Percentiles rank a stretch among this genome's conserved stretches.
phyloP scores from a whole-genome alignment of 2,888 invertebrate species.

The Sphecodes monilicornis region DNA sequence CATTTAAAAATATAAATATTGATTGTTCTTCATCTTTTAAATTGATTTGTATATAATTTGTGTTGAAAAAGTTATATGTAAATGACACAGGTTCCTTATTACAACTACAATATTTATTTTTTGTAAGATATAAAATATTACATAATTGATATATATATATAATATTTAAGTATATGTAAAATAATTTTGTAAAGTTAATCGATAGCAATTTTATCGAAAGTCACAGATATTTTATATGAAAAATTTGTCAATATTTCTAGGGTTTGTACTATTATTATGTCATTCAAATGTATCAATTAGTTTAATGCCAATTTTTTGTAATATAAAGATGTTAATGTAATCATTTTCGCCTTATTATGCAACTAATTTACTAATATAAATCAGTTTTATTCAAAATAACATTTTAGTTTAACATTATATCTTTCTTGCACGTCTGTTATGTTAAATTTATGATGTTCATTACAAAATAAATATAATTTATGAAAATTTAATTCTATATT shows the following conservation, averaged over 20 bases:
- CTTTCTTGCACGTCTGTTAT: neutral
- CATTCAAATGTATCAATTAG: neutral
- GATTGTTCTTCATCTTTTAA: neutral
- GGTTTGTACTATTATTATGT: neutral
- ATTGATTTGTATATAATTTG: slow-evolving; percentile 2
- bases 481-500: neutral
- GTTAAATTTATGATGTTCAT: neutral
- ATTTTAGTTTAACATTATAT: neutral
- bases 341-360: neutral
- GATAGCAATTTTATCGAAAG: neutral
- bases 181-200: neutral
- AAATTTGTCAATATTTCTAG: neutral
- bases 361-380: slow-evolving; percentile 6
- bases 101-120: neutral
- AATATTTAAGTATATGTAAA: neutral
- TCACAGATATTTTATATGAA: neutral
- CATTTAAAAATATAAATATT: neutral
- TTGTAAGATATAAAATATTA: slow-evolving; percentile 20
- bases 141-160: slow-evolving; percentile 15
- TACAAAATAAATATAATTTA: neutral
- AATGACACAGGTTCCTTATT: neutral
- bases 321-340: neutral
- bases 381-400: slow-evolving; percentile 15
- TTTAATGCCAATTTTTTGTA: neutral
- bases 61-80: neutral